A percentile compares a stretch with the other conserved stretches of the same genome.
Conservation (phyloP, 2,888 invertebrate genomes). For the Nycteola revayana region DNA sequence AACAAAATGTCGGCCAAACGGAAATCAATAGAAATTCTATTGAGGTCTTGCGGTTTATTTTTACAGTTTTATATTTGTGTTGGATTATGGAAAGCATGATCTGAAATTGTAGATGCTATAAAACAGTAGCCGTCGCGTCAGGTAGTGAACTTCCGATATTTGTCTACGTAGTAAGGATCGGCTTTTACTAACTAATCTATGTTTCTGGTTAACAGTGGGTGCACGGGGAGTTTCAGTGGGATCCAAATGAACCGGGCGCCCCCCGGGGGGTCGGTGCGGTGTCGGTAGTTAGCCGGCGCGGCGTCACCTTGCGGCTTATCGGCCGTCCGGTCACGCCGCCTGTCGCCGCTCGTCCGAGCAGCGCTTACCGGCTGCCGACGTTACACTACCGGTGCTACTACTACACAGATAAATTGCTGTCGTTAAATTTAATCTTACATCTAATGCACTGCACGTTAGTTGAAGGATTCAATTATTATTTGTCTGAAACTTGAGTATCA, state of each 20-base stretch:
- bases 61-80: constrained; percentile 7
- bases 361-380: constrained; percentile 25
- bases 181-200: constrained; percentile 49
- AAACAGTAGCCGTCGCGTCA: too few species aligned
- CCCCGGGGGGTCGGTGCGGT: constrained; percentile 37
- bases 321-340: constrained; percentile 52
- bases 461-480: neutral
- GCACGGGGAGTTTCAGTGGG: constrained; percentile 34
- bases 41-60: constrained; percentile 21
- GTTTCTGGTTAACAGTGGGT: constrained; percentile 40
- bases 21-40: constrained; percentile 40
- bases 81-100: neutral
- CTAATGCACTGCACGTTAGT: constrained; percentile 19
- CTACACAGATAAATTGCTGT: constrained; percentile 31
- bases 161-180: constrained; percentile 23
- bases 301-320: constrained; percentile 67
- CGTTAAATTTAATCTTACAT: constrained; percentile 28
- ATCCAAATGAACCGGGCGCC: constrained; percentile 45
- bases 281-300: constrained; percentile 49
- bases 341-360: constrained; percentile 34
- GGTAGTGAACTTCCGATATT: constrained; percentile 10
- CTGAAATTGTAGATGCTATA: too few species aligned
- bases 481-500: too few species aligned
- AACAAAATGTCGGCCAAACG: constrained; percentile 39
- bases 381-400: constrained; percentile 28